Conservation (phyloP, 1,140 invertebrate species). For the Drosophila seguyi region DNA sequence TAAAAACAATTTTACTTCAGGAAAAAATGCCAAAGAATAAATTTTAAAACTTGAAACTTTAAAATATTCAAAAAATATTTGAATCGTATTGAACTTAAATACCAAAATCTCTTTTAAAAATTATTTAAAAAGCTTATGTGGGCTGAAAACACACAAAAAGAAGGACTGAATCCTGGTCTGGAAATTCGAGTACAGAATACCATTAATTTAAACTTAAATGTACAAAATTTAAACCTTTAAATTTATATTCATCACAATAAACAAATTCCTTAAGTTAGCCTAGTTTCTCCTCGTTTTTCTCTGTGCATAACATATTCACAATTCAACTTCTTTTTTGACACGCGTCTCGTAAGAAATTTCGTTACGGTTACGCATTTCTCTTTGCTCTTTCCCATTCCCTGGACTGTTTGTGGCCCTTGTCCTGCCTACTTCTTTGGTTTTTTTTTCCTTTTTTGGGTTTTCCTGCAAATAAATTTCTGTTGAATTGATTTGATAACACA, state of each 20-base stretch:
- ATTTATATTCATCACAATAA: no score
- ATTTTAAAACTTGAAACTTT: no score
- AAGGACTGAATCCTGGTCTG: no score
- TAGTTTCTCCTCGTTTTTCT: neutral
- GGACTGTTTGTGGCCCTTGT: neutral
- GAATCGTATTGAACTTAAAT: neutral
- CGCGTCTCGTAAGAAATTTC: conserved; percentile 32
- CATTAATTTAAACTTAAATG: no score
- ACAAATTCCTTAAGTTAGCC: no score
- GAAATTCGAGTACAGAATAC: no score
- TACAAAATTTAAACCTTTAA: no score
- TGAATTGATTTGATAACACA: conserved; percentile 49
- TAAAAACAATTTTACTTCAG: no score
- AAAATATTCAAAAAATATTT: neutral
- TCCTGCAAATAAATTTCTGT: conserved; percentile 66
- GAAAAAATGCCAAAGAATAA: neutral
- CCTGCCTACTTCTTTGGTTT: neutral
- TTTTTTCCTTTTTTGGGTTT: conserved; percentile 25
- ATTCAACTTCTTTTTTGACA: conserved; percentile 28
- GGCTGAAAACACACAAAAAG: no score
- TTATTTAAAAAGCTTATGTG: no score
- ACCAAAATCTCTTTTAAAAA: neutral
- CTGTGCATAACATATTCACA: conserved; percentile 16
- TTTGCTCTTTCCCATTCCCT: conserved; percentile 22
- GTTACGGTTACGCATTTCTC: conserved; percentile 42